phyloP scores from a whole-genome alignment of 2,113 vertebrate genomes.

The Melanostigma gelatinosum region DNA sequence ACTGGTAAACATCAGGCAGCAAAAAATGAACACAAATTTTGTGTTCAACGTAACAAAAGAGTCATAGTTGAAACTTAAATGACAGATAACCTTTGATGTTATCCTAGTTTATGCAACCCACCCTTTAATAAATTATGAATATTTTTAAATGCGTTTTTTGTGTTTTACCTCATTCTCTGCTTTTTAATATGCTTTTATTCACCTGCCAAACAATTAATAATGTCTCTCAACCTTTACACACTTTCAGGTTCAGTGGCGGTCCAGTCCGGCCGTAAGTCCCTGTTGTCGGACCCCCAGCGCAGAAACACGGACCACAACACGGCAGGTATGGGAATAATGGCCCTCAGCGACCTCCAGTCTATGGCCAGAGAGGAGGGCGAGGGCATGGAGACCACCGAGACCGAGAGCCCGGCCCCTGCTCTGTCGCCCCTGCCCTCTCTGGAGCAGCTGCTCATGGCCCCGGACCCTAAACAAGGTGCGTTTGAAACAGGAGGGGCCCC shows the following conservation, averaged over 20 bases:
- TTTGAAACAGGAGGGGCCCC: slow-evolving; percentile 23
- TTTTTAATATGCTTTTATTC: not conserved
- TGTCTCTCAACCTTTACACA: not conserved
- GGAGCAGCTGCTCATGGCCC: slow-evolving; percentile 92
- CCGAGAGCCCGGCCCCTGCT: slow-evolving; percentile 86
- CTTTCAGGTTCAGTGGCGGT: slow-evolving; percentile 77
- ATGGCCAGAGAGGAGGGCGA: slow-evolving; percentile 94
- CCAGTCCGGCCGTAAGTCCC: slow-evolving; percentile 82
- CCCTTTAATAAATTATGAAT: not conserved
- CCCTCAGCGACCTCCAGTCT: slow-evolving; percentile 86
- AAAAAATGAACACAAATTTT: not conserved
- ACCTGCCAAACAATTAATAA: not conserved
- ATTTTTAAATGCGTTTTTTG: not conserved
- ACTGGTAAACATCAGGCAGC: not conserved
- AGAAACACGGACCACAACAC: slow-evolving; percentile 68
- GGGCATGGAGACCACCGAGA: slow-evolving; percentile 95
- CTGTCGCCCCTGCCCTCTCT: slow-evolving; percentile 85
- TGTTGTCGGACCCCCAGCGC: slow-evolving; percentile 80
- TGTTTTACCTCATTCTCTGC: not conserved
- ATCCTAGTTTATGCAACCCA: not conserved
- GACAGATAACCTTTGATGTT: not conserved
- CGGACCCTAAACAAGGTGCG: slow-evolving; percentile 89
- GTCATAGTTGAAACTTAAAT: not conserved
- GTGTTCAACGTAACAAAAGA: not conserved
- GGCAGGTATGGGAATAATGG: slow-evolving; percentile 81